Evolutionary conservation across 2,113 vertebrate genomes (phyloP), one percentile per base, ranked within the genome.

Genomic region (Turnix velox): DNA sequence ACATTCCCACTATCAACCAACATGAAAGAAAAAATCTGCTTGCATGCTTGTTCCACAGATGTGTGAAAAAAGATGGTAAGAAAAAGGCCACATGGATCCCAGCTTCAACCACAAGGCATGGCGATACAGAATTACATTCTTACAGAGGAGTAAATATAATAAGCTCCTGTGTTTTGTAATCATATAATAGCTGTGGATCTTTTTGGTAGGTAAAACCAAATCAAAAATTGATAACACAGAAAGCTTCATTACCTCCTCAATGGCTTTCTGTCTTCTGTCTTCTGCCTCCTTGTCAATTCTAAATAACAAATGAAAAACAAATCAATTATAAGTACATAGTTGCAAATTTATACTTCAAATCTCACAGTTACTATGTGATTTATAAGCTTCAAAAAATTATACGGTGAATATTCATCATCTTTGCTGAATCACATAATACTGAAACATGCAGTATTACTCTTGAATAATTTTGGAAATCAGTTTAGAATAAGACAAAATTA

Each of bases 251-350:
- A 99, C 99, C 98, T 99, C 98, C 94, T 99, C 98, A 92, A 99
- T 99, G 33, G 99, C 99, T 97, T 98, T 98, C 94, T 99, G 99
- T 90, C 98, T 98, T 97, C 98, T 99, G 93, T 99, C 99, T 96
- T 99, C 99, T 87, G 98, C 98, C 57, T 99, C 99, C 87, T 98
- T 98, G 97, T 99, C 99, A 80, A 90, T 97, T 97, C 99, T 99
- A 96, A 79, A 90, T 66, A 95, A 91, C 63, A 94, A 97, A 96
- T 91, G 43, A 97, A 93, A 94, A 96, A 94, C 16, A 86, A 80
- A n/a, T n/a, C 84, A 94, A 76, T 95, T 95, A 97, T 76, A 43
- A 95, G 96, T 89, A 97, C 27, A 42, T 93, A 58, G 94, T 22
- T 55, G 73, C 40, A 57, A 54, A 16, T 49, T 55, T 62, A 22